Percentiles rank a stretch among this genome's conserved stretches.
These are phyloP conservation scores for Chydorus sphaericus DNA, from an alignment of 2,888 invertebrate genomes.

Conservation along the genomic window DNA sequence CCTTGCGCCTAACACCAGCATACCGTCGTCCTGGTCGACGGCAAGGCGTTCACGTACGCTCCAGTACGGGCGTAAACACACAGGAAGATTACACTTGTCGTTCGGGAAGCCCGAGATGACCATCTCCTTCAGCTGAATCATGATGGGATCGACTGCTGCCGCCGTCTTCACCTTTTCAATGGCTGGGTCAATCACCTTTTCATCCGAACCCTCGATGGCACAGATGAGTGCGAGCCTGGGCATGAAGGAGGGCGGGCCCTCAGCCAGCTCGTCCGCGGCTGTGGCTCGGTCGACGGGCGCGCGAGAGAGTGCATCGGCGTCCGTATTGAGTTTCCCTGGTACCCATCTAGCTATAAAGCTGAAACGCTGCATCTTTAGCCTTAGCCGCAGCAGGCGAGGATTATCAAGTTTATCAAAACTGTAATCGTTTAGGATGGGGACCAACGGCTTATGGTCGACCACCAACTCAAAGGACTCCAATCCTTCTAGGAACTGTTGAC, in stretches of 20 bases:
- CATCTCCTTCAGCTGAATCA: neutral
- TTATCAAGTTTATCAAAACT: neutral
- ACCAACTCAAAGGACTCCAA: neutral
- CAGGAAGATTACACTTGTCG: neutral
- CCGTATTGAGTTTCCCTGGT: constrained; percentile 3
- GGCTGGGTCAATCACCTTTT: neutral
- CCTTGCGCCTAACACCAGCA: neutral
- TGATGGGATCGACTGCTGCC: neutral
- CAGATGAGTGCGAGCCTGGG: neutral
- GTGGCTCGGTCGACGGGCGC: constrained; percentile 7
- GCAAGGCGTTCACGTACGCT: neutral
- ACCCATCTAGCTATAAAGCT: constrained; percentile 6
- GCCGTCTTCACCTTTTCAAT: neutral
- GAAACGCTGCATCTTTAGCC: constrained; percentile 8
- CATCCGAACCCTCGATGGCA: neutral
- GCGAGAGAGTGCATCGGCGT: constrained; percentile 13
- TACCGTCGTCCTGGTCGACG: neutral
- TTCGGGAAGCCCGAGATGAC: neutral
- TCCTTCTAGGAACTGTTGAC: constrained; percentile 3
- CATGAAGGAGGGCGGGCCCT: neutral
- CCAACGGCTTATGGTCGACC: neutral
- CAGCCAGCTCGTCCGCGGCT: neutral
- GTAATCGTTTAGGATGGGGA: constrained; percentile 2
- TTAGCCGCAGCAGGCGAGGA: constrained; percentile 11
- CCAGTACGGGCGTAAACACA: neutral